These are phyloP conservation scores for Megalops atlanticus DNA, from an alignment of 2,113 vertebrate species.

Conservation along the genomic window DNA sequence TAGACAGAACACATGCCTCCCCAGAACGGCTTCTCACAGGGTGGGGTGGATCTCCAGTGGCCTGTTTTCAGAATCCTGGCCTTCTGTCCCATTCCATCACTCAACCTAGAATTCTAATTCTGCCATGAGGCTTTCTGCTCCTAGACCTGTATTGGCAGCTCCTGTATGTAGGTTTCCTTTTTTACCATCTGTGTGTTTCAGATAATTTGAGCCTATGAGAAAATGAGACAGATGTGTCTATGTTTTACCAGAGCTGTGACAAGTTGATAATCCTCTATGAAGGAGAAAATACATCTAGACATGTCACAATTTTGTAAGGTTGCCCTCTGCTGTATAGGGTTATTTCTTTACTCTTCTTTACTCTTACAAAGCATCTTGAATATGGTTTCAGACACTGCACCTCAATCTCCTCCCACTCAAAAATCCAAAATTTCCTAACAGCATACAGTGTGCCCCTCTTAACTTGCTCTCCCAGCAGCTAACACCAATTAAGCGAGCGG, in stretches of 20 bases:
- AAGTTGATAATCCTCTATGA: neutral
- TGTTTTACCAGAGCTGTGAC: too few relatives aligned
- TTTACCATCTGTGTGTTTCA: too few relatives aligned
- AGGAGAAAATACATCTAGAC: neutral
- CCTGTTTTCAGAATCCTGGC: neutral
- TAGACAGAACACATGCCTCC: neutral
- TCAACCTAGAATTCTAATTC: too few relatives aligned
- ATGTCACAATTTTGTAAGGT: neutral
- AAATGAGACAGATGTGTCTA: too few relatives aligned
- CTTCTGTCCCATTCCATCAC: neutral
- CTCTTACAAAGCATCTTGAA: too few relatives aligned
- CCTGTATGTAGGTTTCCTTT: too few relatives aligned
- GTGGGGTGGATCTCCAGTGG: neutral
- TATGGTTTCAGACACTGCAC: neutral
- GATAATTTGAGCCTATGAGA: too few relatives aligned
- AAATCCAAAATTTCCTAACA: neutral
- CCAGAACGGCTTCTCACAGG: neutral
- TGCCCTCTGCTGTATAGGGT: neutral
- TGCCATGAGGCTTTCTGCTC: too few relatives aligned
- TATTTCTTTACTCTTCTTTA: too few relatives aligned
- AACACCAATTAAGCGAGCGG: neutral
- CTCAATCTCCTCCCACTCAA: neutral
- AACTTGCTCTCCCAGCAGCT: neutral
- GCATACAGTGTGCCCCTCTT: neutral
- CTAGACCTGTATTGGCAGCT: too few relatives aligned